Evolutionary conservation across 2,797 vertebrate species (phyloP), one percentile per base, ranked within the genome.

Genomic region (Sebastes vulpes): DNA sequence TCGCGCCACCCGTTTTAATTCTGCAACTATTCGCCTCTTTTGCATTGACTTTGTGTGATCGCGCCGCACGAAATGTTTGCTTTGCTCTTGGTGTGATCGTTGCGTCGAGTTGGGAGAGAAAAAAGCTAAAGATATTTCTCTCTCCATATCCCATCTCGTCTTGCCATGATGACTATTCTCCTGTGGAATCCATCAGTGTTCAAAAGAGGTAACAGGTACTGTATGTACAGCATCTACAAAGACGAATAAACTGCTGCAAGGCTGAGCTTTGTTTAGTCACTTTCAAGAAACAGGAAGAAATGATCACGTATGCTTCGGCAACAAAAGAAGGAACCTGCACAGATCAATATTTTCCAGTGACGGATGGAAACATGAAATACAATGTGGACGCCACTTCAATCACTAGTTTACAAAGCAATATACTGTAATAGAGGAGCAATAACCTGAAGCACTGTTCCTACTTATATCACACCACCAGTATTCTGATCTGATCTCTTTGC

Each of bases 261-360:
- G 25, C 12, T 26, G 20, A 35, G 32, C 26, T 38, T 66, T 66
- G 23, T 79, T 58, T 23, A 25, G 50, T 53, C 31, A 69, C 48
- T 46, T 20, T 3, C 1, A 12, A 46, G 46, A 72, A 38, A 58
- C 16, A 12, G 9, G 26, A n/a, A 8, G n/a, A 82, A 61, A 56
- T 6, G 18, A 9, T 50, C 63, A 12, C 23, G n/a, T 29, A 57
- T 11, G 9, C 7, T 9, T 20, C 12, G 9, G 20, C 32, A 32
- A 52, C 48, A 35, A 67, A 71, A 83, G 28, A 9, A 50, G 57
- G 7, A 76, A 16, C 18, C 31, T 31, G 54, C 26, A 73, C 42
- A 32, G n/a, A 82, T 78, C 67, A 57, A 48, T 69, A 14, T 46
- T 65, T 72, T 81, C 35, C 54, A 78, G 59, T 59, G 56, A 72